A percentile compares a stretch with the other conserved stretches of the same genome.
phyloP scores from a whole-genome alignment of 2,113 vertebrate species.

The Clinocottus analis region DNA sequence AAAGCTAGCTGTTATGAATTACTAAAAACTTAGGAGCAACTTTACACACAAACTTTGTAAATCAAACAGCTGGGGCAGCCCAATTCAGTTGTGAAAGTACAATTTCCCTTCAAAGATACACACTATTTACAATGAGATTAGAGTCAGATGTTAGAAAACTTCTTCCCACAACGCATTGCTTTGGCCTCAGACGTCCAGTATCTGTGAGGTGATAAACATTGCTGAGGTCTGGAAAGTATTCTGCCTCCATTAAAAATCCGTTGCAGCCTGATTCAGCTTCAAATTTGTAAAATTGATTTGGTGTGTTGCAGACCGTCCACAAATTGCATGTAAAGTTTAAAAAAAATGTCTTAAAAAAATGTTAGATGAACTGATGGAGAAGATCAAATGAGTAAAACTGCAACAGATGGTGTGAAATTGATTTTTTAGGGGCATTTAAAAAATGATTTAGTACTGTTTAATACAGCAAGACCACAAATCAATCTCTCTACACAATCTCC shows the following conservation, averaged over 20 bases:
- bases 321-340: slow-evolving; percentile 27
- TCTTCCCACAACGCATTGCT: neutral
- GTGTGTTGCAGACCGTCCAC: slow-evolving; percentile 44
- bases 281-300: slow-evolving; percentile 55
- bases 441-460: slow-evolving; percentile 9
- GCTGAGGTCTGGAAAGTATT: slow-evolving; percentile 54
- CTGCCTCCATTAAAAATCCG: slow-evolving; percentile 27
- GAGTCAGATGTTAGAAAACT: slow-evolving; percentile 4
- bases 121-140: neutral
- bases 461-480: slow-evolving; percentile 8
- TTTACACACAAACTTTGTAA: neutral
- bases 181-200: slow-evolving; percentile 6
- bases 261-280: slow-evolving; percentile 37
- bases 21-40: neutral
- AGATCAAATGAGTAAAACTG: slow-evolving; percentile 19
- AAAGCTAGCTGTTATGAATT: neutral
- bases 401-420: slow-evolving; percentile 19
- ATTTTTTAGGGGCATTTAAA: slow-evolving; percentile 19
- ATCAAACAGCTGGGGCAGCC: neutral
- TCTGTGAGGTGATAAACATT: slow-evolving; percentile 28
- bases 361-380: slow-evolving; percentile 37
- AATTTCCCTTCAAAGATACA: neutral
- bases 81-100: neutral
- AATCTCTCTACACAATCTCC: slow-evolving; percentile 1
- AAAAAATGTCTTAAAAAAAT: slow-evolving; percentile 15